These are phyloP conservation scores for Anthopleura sola DNA, from an alignment of 64 coral and sea anemone genomes.

Conservation along the genomic window DNA sequence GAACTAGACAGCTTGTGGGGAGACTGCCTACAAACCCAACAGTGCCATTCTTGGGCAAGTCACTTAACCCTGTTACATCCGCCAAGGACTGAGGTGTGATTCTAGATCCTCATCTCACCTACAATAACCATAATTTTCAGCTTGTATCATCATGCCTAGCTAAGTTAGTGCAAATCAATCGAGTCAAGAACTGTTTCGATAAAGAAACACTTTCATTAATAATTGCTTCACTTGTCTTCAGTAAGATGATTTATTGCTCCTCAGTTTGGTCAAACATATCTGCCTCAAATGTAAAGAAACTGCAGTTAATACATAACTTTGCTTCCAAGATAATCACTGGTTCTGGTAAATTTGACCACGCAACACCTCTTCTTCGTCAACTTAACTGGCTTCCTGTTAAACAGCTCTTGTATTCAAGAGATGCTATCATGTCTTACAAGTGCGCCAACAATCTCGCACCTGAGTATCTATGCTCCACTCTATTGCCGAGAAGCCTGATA, in stretches of 20 bases:
- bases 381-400: slow-evolving; percentile 14
- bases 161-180: not conserved
- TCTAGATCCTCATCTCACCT: not conserved
- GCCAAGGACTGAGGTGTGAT: not conserved
- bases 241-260: slow-evolving; percentile 23
- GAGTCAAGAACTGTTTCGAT: slow-evolving; percentile 20
- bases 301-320: slow-evolving; percentile 23
- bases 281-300: not conserved
- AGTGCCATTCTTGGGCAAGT: not conserved
- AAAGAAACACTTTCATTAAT: not conserved
- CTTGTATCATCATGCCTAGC: slow-evolving; percentile 3
- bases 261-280: slow-evolving; percentile 24
- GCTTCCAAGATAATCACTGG: slow-evolving; percentile 13
- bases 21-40: not conserved
- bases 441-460: too few relatives aligned
- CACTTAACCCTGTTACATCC: not conserved
- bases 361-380: not conserved
- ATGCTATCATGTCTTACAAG: too few relatives aligned
- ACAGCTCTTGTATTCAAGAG: not conserved
- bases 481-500: too few relatives aligned
- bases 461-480: too few relatives aligned
- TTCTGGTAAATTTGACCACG: not conserved
- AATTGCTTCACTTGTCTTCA: not conserved
- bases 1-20: not conserved
- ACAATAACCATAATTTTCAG: not conserved